Evolutionary conservation across 2,888 invertebrate species (phyloP).

Genomic region (Lutraria lutraria): DNA sequence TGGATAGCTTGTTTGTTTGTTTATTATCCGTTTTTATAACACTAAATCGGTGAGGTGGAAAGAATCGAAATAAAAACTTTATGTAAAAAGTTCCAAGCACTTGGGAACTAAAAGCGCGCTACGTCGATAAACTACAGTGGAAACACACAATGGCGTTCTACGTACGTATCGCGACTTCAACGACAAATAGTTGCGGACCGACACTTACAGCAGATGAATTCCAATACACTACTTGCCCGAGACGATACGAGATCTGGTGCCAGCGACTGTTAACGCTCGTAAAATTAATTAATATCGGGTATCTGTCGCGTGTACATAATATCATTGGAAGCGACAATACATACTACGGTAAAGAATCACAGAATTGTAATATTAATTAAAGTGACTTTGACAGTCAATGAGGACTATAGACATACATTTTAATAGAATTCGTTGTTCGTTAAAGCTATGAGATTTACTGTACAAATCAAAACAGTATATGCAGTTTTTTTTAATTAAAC

Average conservation of each 20-base stretch:
- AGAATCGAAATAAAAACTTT: neutral
- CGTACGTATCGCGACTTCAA: neutral
- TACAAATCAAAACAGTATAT: neutral
- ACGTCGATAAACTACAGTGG: constrained; percentile 14
- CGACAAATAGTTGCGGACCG: constrained; percentile 18
- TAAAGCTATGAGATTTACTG: neutral
- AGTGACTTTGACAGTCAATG: neutral
- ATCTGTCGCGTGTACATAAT: constrained; percentile 11
- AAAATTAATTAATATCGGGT: constrained; percentile 27
- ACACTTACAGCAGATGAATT: constrained; percentile 21
- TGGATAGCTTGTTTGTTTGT: neutral
- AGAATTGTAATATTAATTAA: neutral
- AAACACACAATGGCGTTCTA: neutral
- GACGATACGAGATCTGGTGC: constrained; percentile 1
- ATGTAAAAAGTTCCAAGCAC: constrained; percentile 3
- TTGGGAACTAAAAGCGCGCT: neutral
- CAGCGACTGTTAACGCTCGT: constrained; percentile 8
- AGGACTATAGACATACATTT: neutral
- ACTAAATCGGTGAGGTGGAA: neutral
- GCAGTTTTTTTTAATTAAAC: neutral
- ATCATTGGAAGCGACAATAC: neutral
- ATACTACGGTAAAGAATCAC: neutral
- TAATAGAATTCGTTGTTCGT: neutral
- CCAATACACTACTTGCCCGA: constrained; percentile 16
- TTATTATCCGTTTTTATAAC: constrained; percentile 17